These are phyloP conservation scores for Ips typographus DNA, from an alignment of 1,140 invertebrate genomes.

Conservation along the genomic window DNA sequence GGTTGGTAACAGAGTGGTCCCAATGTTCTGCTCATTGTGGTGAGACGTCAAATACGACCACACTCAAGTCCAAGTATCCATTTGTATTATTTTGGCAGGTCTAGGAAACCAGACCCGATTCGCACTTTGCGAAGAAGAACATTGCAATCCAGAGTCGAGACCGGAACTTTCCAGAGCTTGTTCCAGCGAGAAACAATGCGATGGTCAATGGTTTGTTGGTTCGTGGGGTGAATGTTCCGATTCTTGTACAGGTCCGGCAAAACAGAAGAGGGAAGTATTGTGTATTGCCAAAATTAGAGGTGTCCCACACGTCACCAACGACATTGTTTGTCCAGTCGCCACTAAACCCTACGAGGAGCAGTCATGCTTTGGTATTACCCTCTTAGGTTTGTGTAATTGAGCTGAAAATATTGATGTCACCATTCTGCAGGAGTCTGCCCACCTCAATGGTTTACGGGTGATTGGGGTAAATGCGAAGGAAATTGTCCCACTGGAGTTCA, in stretches of 20 bases:
- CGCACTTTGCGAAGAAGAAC: conserved; percentile 55
- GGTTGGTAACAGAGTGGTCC: conserved; percentile 56
- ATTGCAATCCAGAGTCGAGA: conserved; percentile 56
- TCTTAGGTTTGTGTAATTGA: background rate
- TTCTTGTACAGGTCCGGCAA: conserved; percentile 42
- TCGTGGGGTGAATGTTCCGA: conserved; percentile 64
- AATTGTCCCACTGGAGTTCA: conserved; percentile 62
- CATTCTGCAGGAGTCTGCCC: conserved; percentile 51
- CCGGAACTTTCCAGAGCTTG: conserved; percentile 64
- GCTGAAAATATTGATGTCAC: conserved; percentile 7
- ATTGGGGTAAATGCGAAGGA: conserved; percentile 62
- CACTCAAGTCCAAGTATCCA: background rate
- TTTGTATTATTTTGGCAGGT: conserved; percentile 22
- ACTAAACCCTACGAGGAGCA: conserved; percentile 46
- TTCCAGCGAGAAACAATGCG: conserved; percentile 61
- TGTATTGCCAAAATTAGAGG: conserved; percentile 55
- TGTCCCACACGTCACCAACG: conserved; percentile 46
- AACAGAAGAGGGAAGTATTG: conserved; percentile 53
- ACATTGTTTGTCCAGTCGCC: conserved; percentile 47
- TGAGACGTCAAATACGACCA: background rate
- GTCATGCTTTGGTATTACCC: conserved; percentile 53
- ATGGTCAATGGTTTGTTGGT: conserved; percentile 67
- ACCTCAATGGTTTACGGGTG: conserved; percentile 61
- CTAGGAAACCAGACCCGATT: conserved; percentile 60
- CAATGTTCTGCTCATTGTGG: conserved; percentile 57